Conservation (phyloP, 2,113 vertebrate genomes). For the Phaethornis superciliosus region DNA sequence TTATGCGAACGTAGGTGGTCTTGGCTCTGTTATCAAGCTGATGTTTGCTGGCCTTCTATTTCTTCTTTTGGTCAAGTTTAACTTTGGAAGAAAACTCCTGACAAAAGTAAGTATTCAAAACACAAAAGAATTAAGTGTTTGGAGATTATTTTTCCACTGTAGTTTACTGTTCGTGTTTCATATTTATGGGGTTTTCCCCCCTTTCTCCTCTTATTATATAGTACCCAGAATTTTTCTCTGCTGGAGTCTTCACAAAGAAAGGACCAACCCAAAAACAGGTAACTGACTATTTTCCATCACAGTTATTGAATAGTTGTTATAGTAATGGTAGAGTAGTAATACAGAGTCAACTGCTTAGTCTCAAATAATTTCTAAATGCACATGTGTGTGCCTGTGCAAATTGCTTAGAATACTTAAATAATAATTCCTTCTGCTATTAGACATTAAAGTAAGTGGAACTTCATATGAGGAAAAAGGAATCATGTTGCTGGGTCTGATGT, state of each 20-base stretch:
- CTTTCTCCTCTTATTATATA: not conserved
- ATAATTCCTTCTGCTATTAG: not conserved
- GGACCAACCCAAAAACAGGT: slow-evolving; percentile 96
- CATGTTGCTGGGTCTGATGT: not conserved
- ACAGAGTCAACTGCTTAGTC: not conserved
- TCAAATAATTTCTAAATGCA: not conserved
- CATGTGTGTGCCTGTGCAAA: not conserved
- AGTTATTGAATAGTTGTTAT: not conserved
- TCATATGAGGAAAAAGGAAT: not conserved
- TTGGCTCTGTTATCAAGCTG: slow-evolving; percentile 84
- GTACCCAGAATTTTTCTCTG: slow-evolving; percentile 93
- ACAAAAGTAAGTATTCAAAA: slow-evolving; percentile 82
- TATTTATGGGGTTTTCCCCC: too few relatives aligned
- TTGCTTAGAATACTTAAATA: not conserved
- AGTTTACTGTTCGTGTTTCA: not conserved
- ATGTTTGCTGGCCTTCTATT: slow-evolving; percentile 91
- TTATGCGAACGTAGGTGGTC: slow-evolving; percentile 83
- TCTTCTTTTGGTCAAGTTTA: slow-evolving; percentile 88
- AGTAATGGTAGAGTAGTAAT: not conserved
- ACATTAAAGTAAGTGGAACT: not conserved
- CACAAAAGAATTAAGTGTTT: not conserved
- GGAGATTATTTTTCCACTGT: not conserved
- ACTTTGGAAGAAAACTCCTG: slow-evolving; percentile 90
- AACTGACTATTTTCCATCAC: not conserved
- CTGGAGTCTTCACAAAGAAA: slow-evolving; percentile 85